A percentile compares a stretch with the other conserved stretches of the same genome.
Evolutionary conservation across 2,888 invertebrate genomes (phyloP).

Genomic region (Aplocera efformata): DNA sequence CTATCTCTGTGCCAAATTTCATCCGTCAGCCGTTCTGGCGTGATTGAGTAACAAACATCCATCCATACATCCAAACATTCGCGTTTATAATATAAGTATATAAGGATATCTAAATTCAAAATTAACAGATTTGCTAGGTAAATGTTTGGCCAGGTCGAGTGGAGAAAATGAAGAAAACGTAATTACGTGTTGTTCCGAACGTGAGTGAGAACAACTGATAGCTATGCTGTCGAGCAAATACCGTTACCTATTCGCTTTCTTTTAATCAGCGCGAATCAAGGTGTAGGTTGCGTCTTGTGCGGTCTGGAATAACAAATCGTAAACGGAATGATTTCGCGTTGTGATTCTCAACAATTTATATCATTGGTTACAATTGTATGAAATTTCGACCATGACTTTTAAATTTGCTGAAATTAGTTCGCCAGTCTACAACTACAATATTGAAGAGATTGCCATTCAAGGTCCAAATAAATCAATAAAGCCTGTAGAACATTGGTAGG

Average conservation of each 20-base stretch:
- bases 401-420: conserved; percentile 3
- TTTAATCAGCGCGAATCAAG: conserved; percentile 43
- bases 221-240: conserved; percentile 47
- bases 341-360: conserved; percentile 13
- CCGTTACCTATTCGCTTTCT: conserved; percentile 73
- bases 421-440: too few species aligned
- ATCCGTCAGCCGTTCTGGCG: too few species aligned
- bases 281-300: conserved; percentile 27
- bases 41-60: too few species aligned
- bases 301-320: conserved; percentile 44
- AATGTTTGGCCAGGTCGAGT: too few species aligned
- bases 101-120: too few species aligned
- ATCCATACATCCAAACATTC: too few species aligned
- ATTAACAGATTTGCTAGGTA: too few species aligned
- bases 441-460: conserved; percentile 12
- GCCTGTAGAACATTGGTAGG: neutral
- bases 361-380: neutral
- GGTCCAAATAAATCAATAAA: conserved; percentile 14
- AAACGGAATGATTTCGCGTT: conserved; percentile 42
- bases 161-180: too few species aligned
- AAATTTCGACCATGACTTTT: neutral
- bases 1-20: too few species aligned
- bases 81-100: too few species aligned
- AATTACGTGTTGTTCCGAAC: neutral
- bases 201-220: conserved; percentile 18